A percentile compares a stretch with the other conserved stretches of the same genome.
Evolutionary conservation across 2,888 invertebrate species (phyloP).

Genomic region (Xanthorhoe spadicearia): DNA sequence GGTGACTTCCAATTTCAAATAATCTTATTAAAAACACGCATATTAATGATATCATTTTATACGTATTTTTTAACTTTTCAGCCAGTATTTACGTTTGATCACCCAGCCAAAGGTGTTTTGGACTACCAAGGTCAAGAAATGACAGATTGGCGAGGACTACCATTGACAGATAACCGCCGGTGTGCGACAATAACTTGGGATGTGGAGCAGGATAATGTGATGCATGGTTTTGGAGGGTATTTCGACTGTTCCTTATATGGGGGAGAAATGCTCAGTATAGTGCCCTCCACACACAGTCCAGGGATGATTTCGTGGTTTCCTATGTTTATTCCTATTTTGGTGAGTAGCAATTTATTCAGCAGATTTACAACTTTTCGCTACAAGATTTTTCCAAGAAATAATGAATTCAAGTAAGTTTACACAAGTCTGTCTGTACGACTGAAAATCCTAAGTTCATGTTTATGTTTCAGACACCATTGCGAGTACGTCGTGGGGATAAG

Average conservation of each 20-base stretch:
- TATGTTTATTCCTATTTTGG: slow-evolving; percentile 95
- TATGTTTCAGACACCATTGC: slow-evolving; percentile 87
- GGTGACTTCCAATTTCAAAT: too few relatives aligned
- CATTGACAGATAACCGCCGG: slow-evolving; percentile 91
- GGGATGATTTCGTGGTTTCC: slow-evolving; percentile 99
- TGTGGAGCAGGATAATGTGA: slow-evolving; percentile 89
- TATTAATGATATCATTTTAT: neutral
- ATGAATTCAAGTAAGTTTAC: too few relatives aligned
- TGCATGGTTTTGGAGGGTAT: slow-evolving; percentile 98
- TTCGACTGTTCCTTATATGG: slow-evolving; percentile 95
- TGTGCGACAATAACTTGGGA: slow-evolving; percentile 88
- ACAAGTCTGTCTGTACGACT: neutral
- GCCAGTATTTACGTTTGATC: slow-evolving; percentile 93
- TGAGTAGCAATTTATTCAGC: slow-evolving; percentile 58
- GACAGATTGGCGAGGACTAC: slow-evolving; percentile 88
- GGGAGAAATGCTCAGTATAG: slow-evolving; percentile 93
- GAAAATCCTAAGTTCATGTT: too few relatives aligned
- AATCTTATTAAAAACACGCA: too few relatives aligned
- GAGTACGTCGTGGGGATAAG: slow-evolving; percentile 88
- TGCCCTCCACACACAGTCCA: slow-evolving; percentile 93
- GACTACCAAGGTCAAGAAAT: slow-evolving; percentile 88
- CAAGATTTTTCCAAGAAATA: too few relatives aligned
- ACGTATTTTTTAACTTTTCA: slow-evolving; percentile 57
- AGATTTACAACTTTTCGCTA: neutral
- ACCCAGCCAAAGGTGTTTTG: slow-evolving; percentile 91